These are phyloP conservation scores for Calonectris borealis DNA, from an alignment of 2,113 vertebrate genomes.

Conservation along the genomic window DNA sequence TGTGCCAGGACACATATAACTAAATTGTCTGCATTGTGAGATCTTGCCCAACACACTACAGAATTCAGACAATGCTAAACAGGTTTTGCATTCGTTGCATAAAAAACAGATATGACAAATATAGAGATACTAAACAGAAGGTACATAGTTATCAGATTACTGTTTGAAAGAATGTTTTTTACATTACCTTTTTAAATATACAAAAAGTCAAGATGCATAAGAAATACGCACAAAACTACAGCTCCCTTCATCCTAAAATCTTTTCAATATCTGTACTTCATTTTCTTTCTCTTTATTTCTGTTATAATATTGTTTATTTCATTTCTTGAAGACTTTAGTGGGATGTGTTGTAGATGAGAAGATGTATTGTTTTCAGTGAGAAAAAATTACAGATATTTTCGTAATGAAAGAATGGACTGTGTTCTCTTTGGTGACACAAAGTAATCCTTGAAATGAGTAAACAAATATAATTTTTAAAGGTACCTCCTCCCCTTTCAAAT, in stretches of 20 bases:
- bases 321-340: neutral
- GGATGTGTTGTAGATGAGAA: neutral
- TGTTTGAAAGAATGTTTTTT: neutral
- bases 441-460: neutral
- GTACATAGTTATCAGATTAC: neutral
- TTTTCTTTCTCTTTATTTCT: neutral
- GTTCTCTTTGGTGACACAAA: neutral
- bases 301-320: neutral
- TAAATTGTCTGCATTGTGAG: neutral
- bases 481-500: neutral
- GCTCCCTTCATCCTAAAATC: neutral
- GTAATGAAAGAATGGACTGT: neutral
- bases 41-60: neutral
- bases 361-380: neutral
- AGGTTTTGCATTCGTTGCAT: neutral
- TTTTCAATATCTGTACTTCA: neutral
- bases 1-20: neutral
- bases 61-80: neutral
- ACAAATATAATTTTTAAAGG: neutral
- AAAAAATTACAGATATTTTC: neutral
- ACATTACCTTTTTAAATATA: neutral
- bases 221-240: neutral
- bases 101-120: neutral
- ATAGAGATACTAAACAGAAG: neutral
- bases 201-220: neutral